Percentiles rank a stretch among this genome's conserved stretches.
Conservation (phyloP, 2,888 invertebrate species). For the Agonum fuliginosum region DNA sequence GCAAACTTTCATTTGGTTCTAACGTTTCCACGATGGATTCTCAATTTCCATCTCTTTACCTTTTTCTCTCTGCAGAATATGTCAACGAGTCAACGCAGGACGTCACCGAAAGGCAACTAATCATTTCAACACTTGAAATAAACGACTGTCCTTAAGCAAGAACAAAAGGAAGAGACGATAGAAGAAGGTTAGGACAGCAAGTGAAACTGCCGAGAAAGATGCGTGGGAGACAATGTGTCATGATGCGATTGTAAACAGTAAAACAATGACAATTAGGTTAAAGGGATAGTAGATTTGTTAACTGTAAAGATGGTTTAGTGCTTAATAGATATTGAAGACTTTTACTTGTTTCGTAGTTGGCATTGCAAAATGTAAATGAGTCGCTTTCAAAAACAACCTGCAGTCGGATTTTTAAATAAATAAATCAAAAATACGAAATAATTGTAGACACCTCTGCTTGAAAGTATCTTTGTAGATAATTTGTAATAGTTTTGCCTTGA, state of each 20-base stretch:
- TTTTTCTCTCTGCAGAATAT: conserved; percentile 16
- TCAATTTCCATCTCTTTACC: neutral
- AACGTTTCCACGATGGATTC: conserved; percentile 2
- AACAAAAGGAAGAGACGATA: neutral
- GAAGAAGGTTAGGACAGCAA: neutral
- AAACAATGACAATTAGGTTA: conserved; percentile 17
- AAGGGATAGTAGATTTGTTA: neutral
- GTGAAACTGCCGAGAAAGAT: neutral
- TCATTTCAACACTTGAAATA: conserved; percentile 55
- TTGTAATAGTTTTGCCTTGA: too few species aligned
- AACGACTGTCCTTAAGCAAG: conserved; percentile 2
- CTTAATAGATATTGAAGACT: neutral
- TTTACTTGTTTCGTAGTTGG: neutral
- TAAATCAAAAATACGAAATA: too few species aligned
- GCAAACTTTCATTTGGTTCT: conserved; percentile 26
- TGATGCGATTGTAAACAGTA: neutral
- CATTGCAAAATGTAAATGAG: too few species aligned
- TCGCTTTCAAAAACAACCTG: too few species aligned
- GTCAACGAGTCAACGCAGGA: conserved; percentile 10
- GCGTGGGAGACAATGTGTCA: conserved; percentile 10
- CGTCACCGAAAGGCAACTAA: conserved; percentile 39
- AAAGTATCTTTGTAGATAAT: too few species aligned
- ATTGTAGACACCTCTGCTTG: too few species aligned
- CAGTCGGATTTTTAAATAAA: too few species aligned
- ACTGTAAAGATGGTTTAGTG: neutral